Base-by-base conservation (phyloP, 1,140 invertebrate species). In the Drosophila pectinifera region DNA sequence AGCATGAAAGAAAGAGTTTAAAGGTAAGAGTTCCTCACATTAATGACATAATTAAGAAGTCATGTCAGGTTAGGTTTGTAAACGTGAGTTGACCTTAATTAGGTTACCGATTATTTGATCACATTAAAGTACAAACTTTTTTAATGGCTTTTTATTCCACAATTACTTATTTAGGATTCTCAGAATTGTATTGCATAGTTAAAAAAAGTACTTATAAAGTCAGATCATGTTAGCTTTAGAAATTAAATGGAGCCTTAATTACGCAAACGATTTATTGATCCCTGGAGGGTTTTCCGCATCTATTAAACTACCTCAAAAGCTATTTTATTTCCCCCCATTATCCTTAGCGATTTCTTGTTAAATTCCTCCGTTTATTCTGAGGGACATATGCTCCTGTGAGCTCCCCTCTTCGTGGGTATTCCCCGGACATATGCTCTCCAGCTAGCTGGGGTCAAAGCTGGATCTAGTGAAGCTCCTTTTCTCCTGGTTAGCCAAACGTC, bases 221-320 rank as follows among this genome's bases (percentile, higher is more conserved):
- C 34, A 11, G 5, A 5, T 41, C 42, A 38, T 22, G 13, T 8
- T 11, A 8, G 18, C 3, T 18, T 3, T 16, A 38, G 5, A 42
- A 58, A 61, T 59, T 39, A 54, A 20, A 34, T 24, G 13, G 16
- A n/a, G 8, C 14, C 63, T 43, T 65, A 68, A 68, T 68, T 68
- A 42, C 61, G 14, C 39, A 20, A 65, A 26, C 64, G 61, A 68
- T 68, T 68, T 68, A 65, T 68, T 41, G 34, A 31, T 34, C 64
- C 61, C 64, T 2, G 0, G 48, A 24, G 64, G 28, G 48, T 64
- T 42, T 42, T 6, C 20, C 10, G 10, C 18, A n/a, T n/a, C 26
- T 42, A 13, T 51, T 26, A 68, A 51, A 49, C 36, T 34, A 24
- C 22, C n/a, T 61, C 0, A 42, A 61, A 61, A 58, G 39, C 34